phyloP scores from a whole-genome alignment of 2,113 vertebrate species.

The Ictalurus furcatus region DNA sequence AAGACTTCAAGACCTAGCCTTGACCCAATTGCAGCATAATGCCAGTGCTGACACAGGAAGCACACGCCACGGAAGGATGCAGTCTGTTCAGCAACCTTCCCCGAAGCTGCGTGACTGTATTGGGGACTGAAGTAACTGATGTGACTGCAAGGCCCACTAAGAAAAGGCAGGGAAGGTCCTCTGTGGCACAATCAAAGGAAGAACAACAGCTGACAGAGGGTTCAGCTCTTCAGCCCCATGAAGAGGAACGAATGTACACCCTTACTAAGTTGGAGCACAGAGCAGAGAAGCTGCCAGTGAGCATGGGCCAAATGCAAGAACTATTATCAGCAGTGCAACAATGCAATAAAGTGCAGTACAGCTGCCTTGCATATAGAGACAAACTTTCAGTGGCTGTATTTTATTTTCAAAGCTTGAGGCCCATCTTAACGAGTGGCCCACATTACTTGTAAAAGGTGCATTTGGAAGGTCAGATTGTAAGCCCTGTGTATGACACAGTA shows the following conservation, averaged over 20 bases:
- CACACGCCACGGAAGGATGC: background rate
- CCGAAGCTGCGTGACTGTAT: background rate
- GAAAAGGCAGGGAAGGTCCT: background rate
- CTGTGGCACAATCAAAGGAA: background rate
- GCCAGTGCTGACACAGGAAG: background rate
- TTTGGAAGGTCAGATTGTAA: background rate
- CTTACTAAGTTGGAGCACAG: background rate
- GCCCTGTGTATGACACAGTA: background rate
- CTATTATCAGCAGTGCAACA: background rate
- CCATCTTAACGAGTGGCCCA: too few species aligned
- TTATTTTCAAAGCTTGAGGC: background rate
- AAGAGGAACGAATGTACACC: background rate
- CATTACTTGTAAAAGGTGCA: background rate
- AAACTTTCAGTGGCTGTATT: background rate
- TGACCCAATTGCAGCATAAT: background rate
- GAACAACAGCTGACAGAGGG: background rate
- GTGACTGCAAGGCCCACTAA: background rate
- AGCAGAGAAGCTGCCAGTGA: background rate
- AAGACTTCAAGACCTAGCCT: background rate
- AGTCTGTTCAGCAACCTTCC: background rate
- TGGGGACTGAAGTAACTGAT: background rate
- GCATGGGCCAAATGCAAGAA: background rate
- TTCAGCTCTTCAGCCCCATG: background rate
- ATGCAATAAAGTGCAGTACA: background rate
- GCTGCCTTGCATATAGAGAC: background rate